Evolutionary conservation across 23 tunicate species (phyloP), one percentile per base, ranked within the genome.

Genomic region (Phallusia fumigata): DNA sequence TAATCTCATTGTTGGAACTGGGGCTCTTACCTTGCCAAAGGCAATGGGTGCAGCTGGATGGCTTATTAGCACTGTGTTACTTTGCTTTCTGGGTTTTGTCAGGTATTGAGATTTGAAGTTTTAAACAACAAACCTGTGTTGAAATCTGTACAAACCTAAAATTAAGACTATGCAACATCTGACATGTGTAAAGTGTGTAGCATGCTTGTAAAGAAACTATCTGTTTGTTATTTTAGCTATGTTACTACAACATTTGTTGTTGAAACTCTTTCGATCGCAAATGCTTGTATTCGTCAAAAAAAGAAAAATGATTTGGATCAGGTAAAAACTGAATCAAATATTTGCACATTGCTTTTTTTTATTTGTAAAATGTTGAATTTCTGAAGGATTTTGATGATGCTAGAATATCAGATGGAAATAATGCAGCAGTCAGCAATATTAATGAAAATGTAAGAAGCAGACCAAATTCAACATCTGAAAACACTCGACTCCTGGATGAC

Each of bases 11-110:
- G 97, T 92, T 65, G 97, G 97, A 32, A 92, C 97, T 19, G 97
- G 97, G 26, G 97, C 97, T 0, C 74, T 92, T 19, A 85, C 97
- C 1, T 80, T 92, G 52, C 97, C 97, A 0, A 92, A 84, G 35
- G 97, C 97, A 45, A 83, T 92, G 91, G 92, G 88, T 0, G 65
- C 89, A 19, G 97, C 97, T 64, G 97, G 97, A 0, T 92, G 97
- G 97, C 74, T 77, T 19, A 74, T 86, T 33, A 90, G 97, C 36
- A 65, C 87, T 19, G 58, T 87, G 22, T 79, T 92, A 16, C 80
- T 92, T 19, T 33, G 81, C 64, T 64, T 92, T 16, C 86, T 92
- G n/a, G 79, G 90, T 19, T 52, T 87, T 31, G 81, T 92, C 83
- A 92, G 97, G 97, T 92, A 34, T 21, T n/a, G 36, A 16, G 3